phyloP scores from a whole-genome alignment of 2,113 vertebrate genomes.

The Girardinichthys multiradiatus region DNA sequence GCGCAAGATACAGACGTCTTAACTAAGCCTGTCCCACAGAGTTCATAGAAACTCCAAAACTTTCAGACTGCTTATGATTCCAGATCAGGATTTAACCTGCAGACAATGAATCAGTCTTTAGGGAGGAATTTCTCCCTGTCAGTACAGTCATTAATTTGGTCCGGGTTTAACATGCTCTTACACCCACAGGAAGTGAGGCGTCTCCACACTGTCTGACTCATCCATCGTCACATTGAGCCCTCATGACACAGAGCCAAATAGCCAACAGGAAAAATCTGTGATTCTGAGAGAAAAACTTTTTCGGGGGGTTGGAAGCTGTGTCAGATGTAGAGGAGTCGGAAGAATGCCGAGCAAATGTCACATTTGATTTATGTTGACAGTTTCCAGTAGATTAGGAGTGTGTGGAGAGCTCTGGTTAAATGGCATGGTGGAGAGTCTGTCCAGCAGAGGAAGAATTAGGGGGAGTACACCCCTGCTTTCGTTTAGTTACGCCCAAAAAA shows the following conservation, averaged over 20 bases:
- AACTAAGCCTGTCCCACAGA: conserved; percentile 4
- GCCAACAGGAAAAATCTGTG: conserved; percentile 68
- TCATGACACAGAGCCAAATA: conserved; percentile 52
- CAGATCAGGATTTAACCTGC: conserved; percentile 22
- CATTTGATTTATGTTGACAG: conserved; percentile 38
- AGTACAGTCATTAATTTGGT: conserved; percentile 46
- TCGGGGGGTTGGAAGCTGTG: conserved; percentile 33
- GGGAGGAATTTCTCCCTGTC: conserved; percentile 39
- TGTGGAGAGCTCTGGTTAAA: conserved; percentile 38
- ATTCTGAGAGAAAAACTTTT: conserved; percentile 33
- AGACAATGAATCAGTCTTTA: conserved; percentile 58
- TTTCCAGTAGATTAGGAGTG: conserved; percentile 51
- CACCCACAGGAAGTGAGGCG: conserved; percentile 76
- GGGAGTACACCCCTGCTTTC: conserved; percentile 34
- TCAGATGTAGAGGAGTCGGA: conserved; percentile 38
- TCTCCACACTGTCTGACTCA: conserved; percentile 74
- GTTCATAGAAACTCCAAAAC: conserved; percentile 11
- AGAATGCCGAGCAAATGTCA: conserved; percentile 39
- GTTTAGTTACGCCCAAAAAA: conserved; percentile 31
- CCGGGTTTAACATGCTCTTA: conserved; percentile 40
- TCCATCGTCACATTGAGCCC: conserved; percentile 66
- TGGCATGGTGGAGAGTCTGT: conserved; percentile 21
- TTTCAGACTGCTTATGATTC: conserved; percentile 4
- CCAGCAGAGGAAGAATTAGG: conserved; percentile 43
- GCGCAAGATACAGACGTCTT: conserved; percentile 9